A percentile compares a stretch with the other conserved stretches of the same genome.
phyloP scores from a whole-genome alignment of 2,797 vertebrate genomes.

The Iguana delicatissima region DNA sequence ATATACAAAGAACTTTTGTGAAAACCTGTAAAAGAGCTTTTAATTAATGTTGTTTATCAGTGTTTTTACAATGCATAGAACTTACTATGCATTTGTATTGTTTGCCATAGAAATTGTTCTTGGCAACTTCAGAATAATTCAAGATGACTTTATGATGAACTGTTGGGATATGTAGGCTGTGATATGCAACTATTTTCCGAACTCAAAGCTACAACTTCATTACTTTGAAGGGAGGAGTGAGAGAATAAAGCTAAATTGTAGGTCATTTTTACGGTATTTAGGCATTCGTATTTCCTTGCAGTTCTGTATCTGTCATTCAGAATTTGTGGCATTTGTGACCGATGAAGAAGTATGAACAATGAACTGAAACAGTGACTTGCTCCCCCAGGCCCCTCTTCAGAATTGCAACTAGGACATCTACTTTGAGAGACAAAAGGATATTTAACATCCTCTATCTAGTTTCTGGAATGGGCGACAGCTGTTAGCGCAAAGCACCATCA shows the following conservation, averaged over 20 bases:
- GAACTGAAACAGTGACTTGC: background rate
- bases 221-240: background rate
- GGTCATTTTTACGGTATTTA: background rate
- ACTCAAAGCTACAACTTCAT: background rate
- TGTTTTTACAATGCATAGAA: constrained; percentile 19
- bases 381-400: too few relatives aligned
- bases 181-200: constrained; percentile 46
- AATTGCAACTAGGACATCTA: background rate
- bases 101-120: constrained; percentile 51
- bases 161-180: constrained; percentile 56
- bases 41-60: constrained; percentile 62
- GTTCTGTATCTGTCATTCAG: too few relatives aligned
- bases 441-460: too few relatives aligned
- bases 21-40: constrained; percentile 54
- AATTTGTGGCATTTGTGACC: background rate
- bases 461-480: background rate
- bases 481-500: background rate
- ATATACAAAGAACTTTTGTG: constrained; percentile 50
- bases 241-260: background rate
- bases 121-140: constrained; percentile 58
- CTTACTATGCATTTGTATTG: constrained; percentile 41
- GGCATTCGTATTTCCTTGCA: background rate
- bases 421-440: background rate
- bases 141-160: constrained; percentile 63
- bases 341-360: background rate